These are phyloP conservation scores for Taenioides sp. DNA, from an alignment of 2,797 vertebrate species.

Conservation along the genomic window DNA sequence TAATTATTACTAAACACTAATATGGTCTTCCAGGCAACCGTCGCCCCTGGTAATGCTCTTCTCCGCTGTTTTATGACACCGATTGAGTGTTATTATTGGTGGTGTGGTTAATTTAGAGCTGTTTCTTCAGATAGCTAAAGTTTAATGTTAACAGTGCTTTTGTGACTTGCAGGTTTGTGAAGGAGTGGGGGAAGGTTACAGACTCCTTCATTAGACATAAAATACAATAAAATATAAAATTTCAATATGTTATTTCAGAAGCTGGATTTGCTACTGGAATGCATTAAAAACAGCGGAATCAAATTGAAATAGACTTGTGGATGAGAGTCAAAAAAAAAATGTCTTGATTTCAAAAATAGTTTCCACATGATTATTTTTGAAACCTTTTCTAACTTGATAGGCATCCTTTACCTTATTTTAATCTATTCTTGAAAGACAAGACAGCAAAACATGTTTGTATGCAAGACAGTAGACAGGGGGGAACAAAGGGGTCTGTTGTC, in stretches of 20 bases:
- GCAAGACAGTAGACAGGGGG: too few species aligned
- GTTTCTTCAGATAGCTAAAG: conserved; percentile 26
- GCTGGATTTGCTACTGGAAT: neutral
- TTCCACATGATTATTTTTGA: neutral
- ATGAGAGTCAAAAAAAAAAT: too few species aligned
- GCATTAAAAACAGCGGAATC: too few species aligned
- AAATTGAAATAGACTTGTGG: too few species aligned
- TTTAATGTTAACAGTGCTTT: conserved; percentile 21
- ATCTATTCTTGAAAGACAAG: too few species aligned
- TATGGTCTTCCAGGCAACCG: conserved; percentile 80
- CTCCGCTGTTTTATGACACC: conserved; percentile 65
- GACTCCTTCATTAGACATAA: neutral
- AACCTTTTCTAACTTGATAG: too few species aligned
- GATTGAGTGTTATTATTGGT: conserved; percentile 49
- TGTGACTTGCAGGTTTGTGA: neutral
- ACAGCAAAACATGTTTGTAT: too few species aligned
- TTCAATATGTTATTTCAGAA: too few species aligned
- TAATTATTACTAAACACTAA: conserved; percentile 79
- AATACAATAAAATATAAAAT: too few species aligned
- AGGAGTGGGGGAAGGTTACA: conserved; percentile 3
- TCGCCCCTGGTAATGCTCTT: conserved; percentile 74
- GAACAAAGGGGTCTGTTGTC: too few species aligned
- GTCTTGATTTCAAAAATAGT: neutral
- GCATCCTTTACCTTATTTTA: too few species aligned
- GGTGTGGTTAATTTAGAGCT: conserved; percentile 26